These are phyloP conservation scores for Trichopoda pennipes DNA, from an alignment of 2,888 invertebrate species.

Conservation along the genomic window DNA sequence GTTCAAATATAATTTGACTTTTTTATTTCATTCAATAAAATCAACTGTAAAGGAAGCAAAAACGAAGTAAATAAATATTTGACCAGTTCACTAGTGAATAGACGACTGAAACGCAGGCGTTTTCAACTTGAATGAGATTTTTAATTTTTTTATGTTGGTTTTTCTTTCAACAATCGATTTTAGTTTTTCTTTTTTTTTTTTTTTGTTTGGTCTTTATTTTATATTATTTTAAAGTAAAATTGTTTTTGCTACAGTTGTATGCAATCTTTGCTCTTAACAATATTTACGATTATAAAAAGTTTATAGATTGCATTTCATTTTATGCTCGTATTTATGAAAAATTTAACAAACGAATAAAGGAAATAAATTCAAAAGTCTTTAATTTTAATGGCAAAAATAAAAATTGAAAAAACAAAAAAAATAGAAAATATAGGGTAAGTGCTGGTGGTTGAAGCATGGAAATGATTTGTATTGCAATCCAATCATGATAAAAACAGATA, in stretches of 20 bases:
- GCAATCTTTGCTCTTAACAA: conserved; percentile 44
- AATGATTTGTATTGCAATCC: conserved; percentile 57
- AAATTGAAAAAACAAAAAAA: background rate
- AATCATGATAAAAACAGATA: conserved; percentile 45
- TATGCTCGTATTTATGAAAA: conserved; percentile 50
- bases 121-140: conserved; percentile 40
- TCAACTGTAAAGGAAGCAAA: conserved; percentile 21
- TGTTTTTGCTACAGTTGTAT: conserved; percentile 8
- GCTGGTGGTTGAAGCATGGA: conserved; percentile 25
- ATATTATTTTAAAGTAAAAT: conserved; percentile 38
- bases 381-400: conserved; percentile 45
- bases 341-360: conserved; percentile 47
- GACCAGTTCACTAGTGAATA: conserved; percentile 29
- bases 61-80: conserved; percentile 46
- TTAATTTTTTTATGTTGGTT: conserved; percentile 1
- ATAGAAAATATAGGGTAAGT: background rate
- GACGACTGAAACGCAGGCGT: conserved; percentile 12
- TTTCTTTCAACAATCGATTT: conserved; percentile 8
- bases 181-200: background rate
- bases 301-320: conserved; percentile 49
- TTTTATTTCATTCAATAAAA: conserved; percentile 14
- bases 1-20: conserved; percentile 33
- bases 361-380: conserved; percentile 32
- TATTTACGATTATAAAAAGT: conserved; percentile 43
- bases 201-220: conserved; percentile 24